phyloP scores from a whole-genome alignment of 1,140 invertebrate species.

The Halictus rubicundus region DNA sequence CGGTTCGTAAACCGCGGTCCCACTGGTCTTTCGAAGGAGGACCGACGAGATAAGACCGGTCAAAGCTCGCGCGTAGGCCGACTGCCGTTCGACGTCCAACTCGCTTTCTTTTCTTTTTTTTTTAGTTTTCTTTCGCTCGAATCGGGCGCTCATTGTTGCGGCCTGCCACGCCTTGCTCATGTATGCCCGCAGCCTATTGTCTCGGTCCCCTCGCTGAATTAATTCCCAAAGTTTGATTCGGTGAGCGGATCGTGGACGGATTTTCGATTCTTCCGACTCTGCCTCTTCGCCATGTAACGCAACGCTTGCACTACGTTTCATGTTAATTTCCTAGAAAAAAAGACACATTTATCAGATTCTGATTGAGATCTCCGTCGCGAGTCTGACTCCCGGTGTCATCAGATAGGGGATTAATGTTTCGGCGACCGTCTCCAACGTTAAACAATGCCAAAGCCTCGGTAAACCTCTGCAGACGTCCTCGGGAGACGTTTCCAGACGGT shows the following conservation, averaged over 20 bases:
- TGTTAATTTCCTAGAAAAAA: no score
- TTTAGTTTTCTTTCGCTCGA: conserved; percentile 45
- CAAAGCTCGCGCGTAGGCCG: conserved; percentile 35
- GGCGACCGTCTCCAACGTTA: no score
- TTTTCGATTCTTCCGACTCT: background rate
- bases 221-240: conserved; percentile 35
- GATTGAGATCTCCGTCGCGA: no score
- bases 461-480: background rate
- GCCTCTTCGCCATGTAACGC: no score
- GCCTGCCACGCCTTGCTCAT: conserved; percentile 50
- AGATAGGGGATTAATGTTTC: no score
- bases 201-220: conserved; percentile 32
- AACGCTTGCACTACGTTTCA: no score
- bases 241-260: background rate
- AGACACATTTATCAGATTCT: no score
- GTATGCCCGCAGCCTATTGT: conserved; percentile 37
- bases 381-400: no score
- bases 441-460: no score
- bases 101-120: conserved; percentile 17
- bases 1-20: conserved; percentile 34
- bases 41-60: conserved; percentile 37
- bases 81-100: conserved; percentile 23
- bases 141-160: conserved; percentile 54
- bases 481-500: background rate
- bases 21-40: conserved; percentile 28